Base-by-base conservation (phyloP, 2,888 invertebrate genomes). In the Orgyia antiqua region DNA sequence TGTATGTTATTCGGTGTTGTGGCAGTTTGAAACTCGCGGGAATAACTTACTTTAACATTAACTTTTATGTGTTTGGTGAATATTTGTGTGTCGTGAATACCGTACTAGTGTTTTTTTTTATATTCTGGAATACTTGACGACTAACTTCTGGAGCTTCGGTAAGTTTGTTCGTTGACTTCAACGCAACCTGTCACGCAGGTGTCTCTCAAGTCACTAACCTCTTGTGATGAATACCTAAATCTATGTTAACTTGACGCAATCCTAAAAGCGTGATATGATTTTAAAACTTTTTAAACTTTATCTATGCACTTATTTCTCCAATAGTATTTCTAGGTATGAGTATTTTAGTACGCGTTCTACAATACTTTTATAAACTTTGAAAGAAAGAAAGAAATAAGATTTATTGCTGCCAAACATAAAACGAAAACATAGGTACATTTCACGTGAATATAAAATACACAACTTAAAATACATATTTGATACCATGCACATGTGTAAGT, bases 171-270 rank as follows among this genome's bases (percentile, higher is more conserved):
- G 61, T 66, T 63, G 64, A 63, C 61, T 70, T 68, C 56, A 58
- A 45, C 71, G 66, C 78, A 82, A 82, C 82, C 80, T 83, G 83
- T 83, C 80, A 77, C 74, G 75, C 82, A 83, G 83, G 83, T 84
- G 83, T 80, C 79, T 77, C 61, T 34, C 52, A 65, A 78, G 80
- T 82, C 80, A 79, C 65, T 80, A 74, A 80, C 80, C 80, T 76
- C 64, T 15, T 6, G 4, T 51, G 54, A 67, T 59, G 64, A 68
- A 69, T 63, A 49, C 49, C 42, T 48, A 52, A 67, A 48, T 53
- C n/a, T n/a, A n/a, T n/a, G 53, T 29, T 40, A 31, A 35, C 36
- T 45, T 43, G 21, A 47, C 46, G n/a, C n/a, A n/a, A n/a, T n/a
- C n/a, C n/a, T n/a, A n/a, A n/a, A n/a, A n/a, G n/a, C n/a, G n/a